These are phyloP conservation scores for Dolichopus griseipennis DNA, from an alignment of 2,888 invertebrate genomes.

Conservation along the genomic window DNA sequence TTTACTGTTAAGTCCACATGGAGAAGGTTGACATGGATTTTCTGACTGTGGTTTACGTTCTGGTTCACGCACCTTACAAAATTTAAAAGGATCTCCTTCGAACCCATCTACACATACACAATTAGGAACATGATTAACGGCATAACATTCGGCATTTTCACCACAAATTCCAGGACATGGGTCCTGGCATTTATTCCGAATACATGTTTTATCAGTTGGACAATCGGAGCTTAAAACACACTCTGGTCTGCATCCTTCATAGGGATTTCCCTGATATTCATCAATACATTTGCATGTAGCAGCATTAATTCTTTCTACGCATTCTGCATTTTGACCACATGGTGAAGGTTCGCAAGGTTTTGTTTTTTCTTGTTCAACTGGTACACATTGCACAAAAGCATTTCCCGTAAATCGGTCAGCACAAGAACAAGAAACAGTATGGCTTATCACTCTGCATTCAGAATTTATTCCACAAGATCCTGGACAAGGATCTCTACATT, in stretches of 20 bases:
- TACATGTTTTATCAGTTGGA: conserved; percentile 70
- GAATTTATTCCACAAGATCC: conserved; percentile 73
- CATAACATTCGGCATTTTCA: conserved; percentile 70
- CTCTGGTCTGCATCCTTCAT: conserved; percentile 78
- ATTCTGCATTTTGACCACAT: conserved; percentile 75
- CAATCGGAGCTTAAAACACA: conserved; percentile 81
- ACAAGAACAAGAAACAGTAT: conserved; percentile 75
- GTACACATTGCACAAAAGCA: conserved; percentile 68
- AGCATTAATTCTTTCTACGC: conserved; percentile 65
- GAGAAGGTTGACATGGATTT: conserved; percentile 63
- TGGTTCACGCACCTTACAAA: conserved; percentile 41
- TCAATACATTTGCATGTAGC: conserved; percentile 73
- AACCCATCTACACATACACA: conserved; percentile 67
- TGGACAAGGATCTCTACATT: conserved; percentile 73
- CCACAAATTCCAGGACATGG: conserved; percentile 84
- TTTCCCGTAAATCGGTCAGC: conserved; percentile 67
- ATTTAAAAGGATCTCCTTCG: conserved; percentile 63
- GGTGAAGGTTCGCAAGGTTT: conserved; percentile 80
- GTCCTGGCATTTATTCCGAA: conserved; percentile 73
- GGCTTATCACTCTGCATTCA: conserved; percentile 69
- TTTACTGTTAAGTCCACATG: conserved; percentile 73
- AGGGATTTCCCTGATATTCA: conserved; percentile 77
- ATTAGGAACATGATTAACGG: conserved; percentile 77
- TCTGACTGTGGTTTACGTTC: conserved; percentile 26
- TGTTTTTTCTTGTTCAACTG: conserved; percentile 46